phyloP scores from a whole-genome alignment of 2,888 invertebrate species.

The Eurois occulta region DNA sequence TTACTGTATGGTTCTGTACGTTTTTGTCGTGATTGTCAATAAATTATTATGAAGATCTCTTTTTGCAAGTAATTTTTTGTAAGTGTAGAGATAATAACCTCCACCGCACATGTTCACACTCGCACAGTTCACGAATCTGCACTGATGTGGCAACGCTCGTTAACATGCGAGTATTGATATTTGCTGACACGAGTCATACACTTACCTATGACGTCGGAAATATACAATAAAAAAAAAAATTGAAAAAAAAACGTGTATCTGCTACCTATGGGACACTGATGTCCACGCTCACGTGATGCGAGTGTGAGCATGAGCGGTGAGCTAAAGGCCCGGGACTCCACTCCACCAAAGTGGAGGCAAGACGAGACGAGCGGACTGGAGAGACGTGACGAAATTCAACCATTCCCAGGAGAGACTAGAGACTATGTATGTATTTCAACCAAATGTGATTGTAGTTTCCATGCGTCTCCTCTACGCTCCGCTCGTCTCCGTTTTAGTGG shows the following conservation, averaged over 20 bases:
- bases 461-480: background rate
- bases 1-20: constrained; percentile 34
- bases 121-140: background rate
- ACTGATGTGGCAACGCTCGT: background rate
- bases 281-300: background rate
- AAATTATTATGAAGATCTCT: constrained; percentile 19
- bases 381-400: background rate
- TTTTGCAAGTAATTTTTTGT: background rate
- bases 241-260: too few relatives aligned
- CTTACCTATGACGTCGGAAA: too few relatives aligned
- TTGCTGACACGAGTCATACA: background rate
- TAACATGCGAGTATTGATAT: background rate
- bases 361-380: background rate
- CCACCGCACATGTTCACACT: background rate
- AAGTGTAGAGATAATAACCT: background rate
- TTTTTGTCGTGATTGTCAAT: constrained; percentile 40
- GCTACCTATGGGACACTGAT: background rate
- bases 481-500: background rate
- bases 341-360: background rate
- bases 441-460: background rate
- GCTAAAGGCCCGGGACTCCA: background rate
- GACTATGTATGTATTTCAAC: background rate
- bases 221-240: too few relatives aligned
- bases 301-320: background rate
- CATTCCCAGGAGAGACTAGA: background rate